Evolutionary conservation across 1,140 invertebrate species (phyloP).

Genomic region (Drosophila nebulosa): DNA sequence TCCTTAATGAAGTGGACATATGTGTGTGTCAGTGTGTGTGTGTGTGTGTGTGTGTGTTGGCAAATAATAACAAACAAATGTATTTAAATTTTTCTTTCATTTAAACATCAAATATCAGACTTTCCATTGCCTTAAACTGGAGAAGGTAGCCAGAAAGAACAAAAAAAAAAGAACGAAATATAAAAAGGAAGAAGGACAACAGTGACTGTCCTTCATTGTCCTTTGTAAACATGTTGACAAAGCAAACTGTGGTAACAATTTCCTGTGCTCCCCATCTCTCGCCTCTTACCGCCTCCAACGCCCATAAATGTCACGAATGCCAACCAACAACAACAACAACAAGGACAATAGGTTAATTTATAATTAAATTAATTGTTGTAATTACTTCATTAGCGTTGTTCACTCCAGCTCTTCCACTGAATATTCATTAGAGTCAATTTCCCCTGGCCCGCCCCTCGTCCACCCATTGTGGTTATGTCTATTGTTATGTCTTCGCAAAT

Average conservation of each 20-base stretch:
- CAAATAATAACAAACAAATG: not conserved
- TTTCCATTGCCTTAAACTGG: not conserved
- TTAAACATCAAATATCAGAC: not conserved
- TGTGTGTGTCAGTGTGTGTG: not conserved
- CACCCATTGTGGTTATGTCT: not conserved
- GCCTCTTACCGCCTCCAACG: not conserved
- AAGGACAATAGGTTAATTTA: slow-evolving; percentile 75
- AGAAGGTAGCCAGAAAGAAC: not conserved
- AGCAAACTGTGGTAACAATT: slow-evolving; percentile 26
- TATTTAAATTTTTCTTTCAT: not conserved
- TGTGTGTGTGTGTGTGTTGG: not conserved
- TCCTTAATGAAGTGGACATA: slow-evolving; percentile 37
- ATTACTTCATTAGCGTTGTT: slow-evolving; percentile 73
- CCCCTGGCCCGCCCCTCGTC: not conserved
- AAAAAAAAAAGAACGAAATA: not conserved
- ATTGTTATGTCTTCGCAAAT: slow-evolving; percentile 64
- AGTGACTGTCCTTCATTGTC: slow-evolving; percentile 44
- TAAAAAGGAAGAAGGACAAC: not conserved
- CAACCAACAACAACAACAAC: slow-evolving; percentile 1
- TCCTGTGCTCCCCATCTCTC: not conserved
- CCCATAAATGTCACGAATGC: slow-evolving; percentile 52
- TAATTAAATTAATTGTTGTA: slow-evolving; percentile 80
- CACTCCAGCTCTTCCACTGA: slow-evolving; percentile 3
- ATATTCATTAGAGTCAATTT: slow-evolving; percentile 57
- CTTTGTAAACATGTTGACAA: slow-evolving; percentile 72